phyloP scores from a whole-genome alignment of 2,797 vertebrate species.

The Myotis planiceps region DNA sequence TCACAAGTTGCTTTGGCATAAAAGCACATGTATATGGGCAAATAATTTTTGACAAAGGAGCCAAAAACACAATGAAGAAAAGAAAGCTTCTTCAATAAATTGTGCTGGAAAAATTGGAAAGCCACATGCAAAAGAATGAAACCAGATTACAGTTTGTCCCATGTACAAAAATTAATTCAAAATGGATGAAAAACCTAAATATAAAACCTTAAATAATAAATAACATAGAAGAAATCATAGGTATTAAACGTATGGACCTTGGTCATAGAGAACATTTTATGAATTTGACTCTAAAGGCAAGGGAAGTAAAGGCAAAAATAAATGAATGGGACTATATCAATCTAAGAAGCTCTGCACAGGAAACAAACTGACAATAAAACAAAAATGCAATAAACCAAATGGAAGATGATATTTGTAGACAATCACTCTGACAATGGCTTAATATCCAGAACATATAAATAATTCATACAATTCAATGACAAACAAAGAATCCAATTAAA shows the following conservation, averaged over 20 bases:
- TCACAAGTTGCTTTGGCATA: slow-evolving; percentile 52
- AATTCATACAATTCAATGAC: neutral
- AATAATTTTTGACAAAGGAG: neutral
- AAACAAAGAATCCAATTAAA: neutral
- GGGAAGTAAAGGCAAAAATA: neutral
- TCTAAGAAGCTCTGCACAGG: neutral
- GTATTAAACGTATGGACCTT: neutral
- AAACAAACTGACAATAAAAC: neutral
- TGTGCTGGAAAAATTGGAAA: neutral
- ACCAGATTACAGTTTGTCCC: neutral
- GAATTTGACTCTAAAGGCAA: neutral
- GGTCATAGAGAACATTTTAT: neutral
- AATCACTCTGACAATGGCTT: neutral
- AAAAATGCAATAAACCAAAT: neutral
- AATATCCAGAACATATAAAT: neutral
- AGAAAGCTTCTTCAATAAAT: neutral
- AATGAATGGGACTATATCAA: neutral
- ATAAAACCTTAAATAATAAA: neutral
- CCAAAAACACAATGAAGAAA: neutral
- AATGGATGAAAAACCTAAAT: neutral
- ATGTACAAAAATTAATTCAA: neutral
- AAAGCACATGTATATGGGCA: neutral
- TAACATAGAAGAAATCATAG: neutral
- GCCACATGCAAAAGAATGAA: neutral
- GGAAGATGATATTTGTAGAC: neutral